phyloP scores from a whole-genome alignment of 2,888 invertebrate species.

The Platycheirus albimanus region DNA sequence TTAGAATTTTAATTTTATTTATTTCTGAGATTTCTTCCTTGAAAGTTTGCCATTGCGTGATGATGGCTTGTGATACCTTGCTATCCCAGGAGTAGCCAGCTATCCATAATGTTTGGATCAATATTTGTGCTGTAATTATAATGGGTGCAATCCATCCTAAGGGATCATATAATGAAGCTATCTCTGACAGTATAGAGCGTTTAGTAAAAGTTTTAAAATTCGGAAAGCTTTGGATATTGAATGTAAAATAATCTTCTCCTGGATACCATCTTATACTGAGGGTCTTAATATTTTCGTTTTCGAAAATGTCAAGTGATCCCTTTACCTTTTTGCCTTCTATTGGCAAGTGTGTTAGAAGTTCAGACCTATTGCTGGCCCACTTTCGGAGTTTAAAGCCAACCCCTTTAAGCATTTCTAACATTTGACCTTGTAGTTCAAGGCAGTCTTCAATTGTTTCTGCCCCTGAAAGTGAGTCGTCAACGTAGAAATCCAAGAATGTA shows the following conservation, averaged over 20 bases:
- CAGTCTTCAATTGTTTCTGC: conserved; percentile 1
- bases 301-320: conserved; percentile 2
- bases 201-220: neutral
- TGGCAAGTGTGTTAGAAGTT: neutral
- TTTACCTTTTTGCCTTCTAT: neutral
- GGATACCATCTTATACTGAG: conserved; percentile 8
- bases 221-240: neutral
- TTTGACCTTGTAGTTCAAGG: neutral
- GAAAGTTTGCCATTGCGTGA: neutral
- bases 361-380: conserved; percentile 8
- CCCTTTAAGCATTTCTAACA: neutral
- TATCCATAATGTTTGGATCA: neutral
- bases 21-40: neutral
- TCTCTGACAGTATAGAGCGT: conserved; percentile 17
- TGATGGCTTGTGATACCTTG: neutral
- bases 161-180: conserved; percentile 13
- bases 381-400: conserved; percentile 5
- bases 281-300: no score
- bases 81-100: neutral
- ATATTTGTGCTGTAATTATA: neutral
- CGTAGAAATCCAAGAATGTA: neutral
- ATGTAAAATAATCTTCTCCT: conserved; percentile 5
- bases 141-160: neutral
- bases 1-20: neutral
- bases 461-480: neutral